Evolutionary conservation across 2,797 vertebrate species (phyloP).

Genomic region (Morus bassanus): DNA sequence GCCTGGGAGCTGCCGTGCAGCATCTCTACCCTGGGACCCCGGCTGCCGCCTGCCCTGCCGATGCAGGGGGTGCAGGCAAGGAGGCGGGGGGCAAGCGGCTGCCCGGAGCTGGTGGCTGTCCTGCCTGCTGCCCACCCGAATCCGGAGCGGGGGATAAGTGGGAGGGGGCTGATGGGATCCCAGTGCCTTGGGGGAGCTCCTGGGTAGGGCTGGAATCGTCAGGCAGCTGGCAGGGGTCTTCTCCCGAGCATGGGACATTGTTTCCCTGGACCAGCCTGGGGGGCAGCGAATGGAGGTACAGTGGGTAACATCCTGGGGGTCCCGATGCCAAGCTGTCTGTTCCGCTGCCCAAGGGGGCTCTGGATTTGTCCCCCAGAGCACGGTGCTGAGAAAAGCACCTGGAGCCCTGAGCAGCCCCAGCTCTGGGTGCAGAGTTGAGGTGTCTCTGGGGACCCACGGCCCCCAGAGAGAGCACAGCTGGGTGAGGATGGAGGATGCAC

Average conservation of each 20-base stretch:
- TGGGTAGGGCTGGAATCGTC: neutral
- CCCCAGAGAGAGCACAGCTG: neutral
- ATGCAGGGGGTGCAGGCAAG: neutral
- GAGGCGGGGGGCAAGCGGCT: too few species aligned
- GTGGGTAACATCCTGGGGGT: neutral
- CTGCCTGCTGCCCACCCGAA: neutral
- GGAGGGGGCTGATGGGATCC: neutral
- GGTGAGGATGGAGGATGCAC: neutral
- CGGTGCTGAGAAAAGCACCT: neutral
- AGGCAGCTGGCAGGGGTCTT: neutral
- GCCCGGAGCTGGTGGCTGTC: neutral
- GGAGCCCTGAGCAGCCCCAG: neutral
- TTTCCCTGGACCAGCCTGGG: neutral
- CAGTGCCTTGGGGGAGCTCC: fast-evolving
- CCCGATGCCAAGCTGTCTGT: neutral
- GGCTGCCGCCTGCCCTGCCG: neutral
- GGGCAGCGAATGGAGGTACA: fast-evolving
- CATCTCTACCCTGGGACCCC: neutral
- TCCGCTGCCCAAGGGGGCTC: neutral
- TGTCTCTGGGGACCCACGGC: neutral
- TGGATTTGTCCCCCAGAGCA: neutral
- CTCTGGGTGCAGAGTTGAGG: neutral
- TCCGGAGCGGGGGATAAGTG: fast-evolving
- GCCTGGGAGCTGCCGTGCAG: neutral
- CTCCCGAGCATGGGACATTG: fast-evolving